Conservation (phyloP, 2,113 vertebrate genomes). For the Eclectus roratus region DNA sequence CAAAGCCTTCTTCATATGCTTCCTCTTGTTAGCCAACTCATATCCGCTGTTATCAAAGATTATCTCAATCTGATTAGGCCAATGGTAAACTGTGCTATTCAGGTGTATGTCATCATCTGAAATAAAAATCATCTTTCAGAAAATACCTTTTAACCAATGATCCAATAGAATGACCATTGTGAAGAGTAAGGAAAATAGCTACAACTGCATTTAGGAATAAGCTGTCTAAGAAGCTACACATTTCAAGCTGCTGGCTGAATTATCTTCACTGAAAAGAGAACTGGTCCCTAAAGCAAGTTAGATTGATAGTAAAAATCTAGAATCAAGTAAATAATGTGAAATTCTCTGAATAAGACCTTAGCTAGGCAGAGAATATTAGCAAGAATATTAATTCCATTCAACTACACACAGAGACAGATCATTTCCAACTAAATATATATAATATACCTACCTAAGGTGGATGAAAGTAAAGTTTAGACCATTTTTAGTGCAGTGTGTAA, state of each 20-base stretch:
- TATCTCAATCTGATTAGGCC: slow-evolving; percentile 79
- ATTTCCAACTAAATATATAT: background rate
- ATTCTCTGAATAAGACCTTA: background rate
- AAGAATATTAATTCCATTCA: background rate
- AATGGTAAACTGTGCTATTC: slow-evolving; percentile 83
- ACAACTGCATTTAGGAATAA: background rate
- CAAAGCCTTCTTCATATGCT: slow-evolving; percentile 71
- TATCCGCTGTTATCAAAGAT: slow-evolving; percentile 76
- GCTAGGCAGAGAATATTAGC: background rate
- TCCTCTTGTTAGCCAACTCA: slow-evolving; percentile 56
- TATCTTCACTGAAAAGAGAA: background rate
- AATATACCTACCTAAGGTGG: background rate
- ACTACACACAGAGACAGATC: background rate
- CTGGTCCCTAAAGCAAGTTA: background rate
- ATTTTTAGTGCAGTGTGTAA: background rate
- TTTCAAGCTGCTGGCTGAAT: background rate
- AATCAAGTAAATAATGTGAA: background rate
- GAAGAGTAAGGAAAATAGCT: background rate
- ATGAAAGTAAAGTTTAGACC: background rate
- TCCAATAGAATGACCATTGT: background rate
- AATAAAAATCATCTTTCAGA: background rate
- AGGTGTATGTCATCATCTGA: slow-evolving; percentile 85
- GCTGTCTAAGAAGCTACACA: background rate
- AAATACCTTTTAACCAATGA: background rate
- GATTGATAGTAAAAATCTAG: background rate